phyloP scores from a whole-genome alignment of 2,113 vertebrate species.

The Austrofundulus limnaeus region DNA sequence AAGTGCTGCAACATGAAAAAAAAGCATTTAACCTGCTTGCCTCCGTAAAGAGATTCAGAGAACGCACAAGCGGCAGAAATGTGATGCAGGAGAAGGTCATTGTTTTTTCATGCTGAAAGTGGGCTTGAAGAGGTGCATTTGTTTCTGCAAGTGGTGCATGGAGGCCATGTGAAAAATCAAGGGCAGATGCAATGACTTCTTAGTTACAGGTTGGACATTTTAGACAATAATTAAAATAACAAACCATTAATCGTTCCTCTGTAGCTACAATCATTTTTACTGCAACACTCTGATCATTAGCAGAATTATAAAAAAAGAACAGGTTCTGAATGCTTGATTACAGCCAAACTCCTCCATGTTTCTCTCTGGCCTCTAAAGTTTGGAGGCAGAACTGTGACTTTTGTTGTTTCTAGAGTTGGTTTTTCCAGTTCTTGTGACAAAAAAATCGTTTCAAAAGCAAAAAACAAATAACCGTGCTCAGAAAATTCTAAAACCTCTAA shows the following conservation, averaged over 20 bases:
- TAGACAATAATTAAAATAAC: too few species aligned
- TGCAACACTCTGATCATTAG: too few species aligned
- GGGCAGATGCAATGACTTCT: too few species aligned
- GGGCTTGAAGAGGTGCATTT: constrained; percentile 19
- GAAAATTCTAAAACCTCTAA: background rate
- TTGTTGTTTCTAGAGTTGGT: background rate
- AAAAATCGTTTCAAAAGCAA: background rate
- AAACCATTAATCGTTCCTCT: too few species aligned
- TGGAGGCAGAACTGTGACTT: background rate
- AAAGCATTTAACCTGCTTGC: constrained; percentile 74
- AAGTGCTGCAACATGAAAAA: constrained; percentile 61
- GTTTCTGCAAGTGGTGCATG: background rate
- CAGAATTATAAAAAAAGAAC: too few species aligned
- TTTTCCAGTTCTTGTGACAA: background rate
- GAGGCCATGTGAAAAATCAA: too few species aligned
- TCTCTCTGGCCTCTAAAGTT: too few species aligned
- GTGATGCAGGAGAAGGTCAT: constrained; percentile 44
- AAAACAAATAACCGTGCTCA: background rate
- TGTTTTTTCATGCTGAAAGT: constrained; percentile 36
- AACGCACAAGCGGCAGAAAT: constrained; percentile 59
- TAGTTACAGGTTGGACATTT: too few species aligned
- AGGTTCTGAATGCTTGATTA: too few species aligned
- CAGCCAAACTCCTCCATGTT: too few species aligned
- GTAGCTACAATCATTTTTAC: too few species aligned
- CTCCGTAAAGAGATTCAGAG: constrained; percentile 62